Evolutionary conservation across 2,888 invertebrate species (phyloP).

Genomic region (Hirtodrosophila trivittata): DNA sequence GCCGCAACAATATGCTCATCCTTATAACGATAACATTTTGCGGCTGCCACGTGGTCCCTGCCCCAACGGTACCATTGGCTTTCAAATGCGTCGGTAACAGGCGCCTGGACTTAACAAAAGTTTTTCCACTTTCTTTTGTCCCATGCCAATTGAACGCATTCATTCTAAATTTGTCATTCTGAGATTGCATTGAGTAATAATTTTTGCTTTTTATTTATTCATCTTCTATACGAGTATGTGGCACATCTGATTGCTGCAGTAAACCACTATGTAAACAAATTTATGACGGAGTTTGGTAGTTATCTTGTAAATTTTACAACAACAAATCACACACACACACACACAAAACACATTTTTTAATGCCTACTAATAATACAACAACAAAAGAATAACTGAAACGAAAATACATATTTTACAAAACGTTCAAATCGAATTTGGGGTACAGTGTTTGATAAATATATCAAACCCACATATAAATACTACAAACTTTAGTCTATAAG

Average conservation of each 20-base stretch:
- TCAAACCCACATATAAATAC: no score
- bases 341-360: constrained; percentile 66
- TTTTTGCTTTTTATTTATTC: constrained; percentile 33
- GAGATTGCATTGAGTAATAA: constrained; percentile 39
- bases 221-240: constrained; percentile 25
- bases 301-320: constrained; percentile 72
- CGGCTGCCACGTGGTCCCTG: constrained; percentile 92
- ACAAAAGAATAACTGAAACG: constrained; percentile 29
- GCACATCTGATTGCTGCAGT: constrained; percentile 23
- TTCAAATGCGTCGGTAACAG: constrained; percentile 87
- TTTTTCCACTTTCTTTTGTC: constrained; percentile 26
- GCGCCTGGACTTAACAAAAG: constrained; percentile 15
- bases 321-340: constrained; percentile 21
- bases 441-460: no score
- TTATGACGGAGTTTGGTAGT: constrained; percentile 70
- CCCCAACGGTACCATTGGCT: constrained; percentile 91
- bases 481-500: no score
- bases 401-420: constrained; percentile 52
- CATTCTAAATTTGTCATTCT: constrained; percentile 48
- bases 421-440: no score
- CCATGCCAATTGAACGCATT: constrained; percentile 37
- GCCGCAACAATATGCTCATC: constrained; percentile 50
- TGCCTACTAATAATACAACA: constrained; percentile 56
- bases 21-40: constrained; percentile 84
- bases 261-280: constrained; percentile 52